phyloP scores from a whole-genome alignment of 1,140 invertebrate genomes.

The Rhizoglyphus robini region DNA sequence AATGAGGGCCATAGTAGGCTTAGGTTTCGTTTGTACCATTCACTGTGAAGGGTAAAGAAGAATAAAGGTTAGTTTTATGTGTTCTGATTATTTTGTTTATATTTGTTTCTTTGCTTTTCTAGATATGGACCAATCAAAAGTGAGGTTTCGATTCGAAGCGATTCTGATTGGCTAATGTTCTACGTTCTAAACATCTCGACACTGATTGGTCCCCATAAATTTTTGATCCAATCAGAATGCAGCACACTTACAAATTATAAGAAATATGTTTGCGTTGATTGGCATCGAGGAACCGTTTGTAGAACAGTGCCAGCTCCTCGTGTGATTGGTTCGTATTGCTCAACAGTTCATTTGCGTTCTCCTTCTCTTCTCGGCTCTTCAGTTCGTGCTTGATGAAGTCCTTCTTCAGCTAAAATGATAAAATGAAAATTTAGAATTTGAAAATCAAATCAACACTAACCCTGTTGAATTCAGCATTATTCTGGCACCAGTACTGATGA shows the following conservation, averaged over 20 bases:
- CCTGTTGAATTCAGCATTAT: constrained; percentile 48
- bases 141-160: neutral
- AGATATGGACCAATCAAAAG: neutral
- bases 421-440: constrained; percentile 3
- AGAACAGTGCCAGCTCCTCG: constrained; percentile 22
- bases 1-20: constrained; percentile 22
- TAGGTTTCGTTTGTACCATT: constrained; percentile 19
- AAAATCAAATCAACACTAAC: constrained; percentile 27
- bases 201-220: no score
- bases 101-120: no score
- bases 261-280: constrained; percentile 15
- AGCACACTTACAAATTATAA: constrained; percentile 19
- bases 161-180: no score
- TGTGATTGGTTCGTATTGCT: neutral
- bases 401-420: constrained; percentile 29
- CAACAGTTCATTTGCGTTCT: neutral
- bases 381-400: constrained; percentile 22
- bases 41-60: constrained; percentile 11
- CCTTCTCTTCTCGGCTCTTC: neutral
- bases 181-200: no score
- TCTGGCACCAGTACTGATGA: constrained; percentile 59
- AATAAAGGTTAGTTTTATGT: no score
- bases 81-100: no score
- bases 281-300: constrained; percentile 18
- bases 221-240: no score